Conservation (phyloP, 1,140 invertebrate genomes). For the Littorina saxatilis region DNA sequence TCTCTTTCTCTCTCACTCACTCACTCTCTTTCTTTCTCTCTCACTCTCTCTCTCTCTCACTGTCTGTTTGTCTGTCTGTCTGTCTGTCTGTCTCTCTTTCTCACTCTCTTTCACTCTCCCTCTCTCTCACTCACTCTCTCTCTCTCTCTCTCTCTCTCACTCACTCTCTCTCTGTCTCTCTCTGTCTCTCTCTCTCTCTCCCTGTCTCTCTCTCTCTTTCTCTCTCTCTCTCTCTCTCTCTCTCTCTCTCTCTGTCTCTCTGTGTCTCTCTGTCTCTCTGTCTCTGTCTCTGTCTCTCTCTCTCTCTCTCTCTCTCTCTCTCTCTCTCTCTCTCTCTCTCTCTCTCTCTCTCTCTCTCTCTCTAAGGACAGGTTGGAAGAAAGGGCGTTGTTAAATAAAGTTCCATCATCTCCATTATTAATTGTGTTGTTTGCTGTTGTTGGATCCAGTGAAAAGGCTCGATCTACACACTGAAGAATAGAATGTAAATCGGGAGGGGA, state of each 20-base stretch:
- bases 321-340: conserved; percentile 3
- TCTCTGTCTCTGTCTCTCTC: conserved; percentile 2
- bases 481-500: too few relatives aligned
- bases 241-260: background rate
- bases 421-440: too few relatives aligned
- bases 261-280: background rate
- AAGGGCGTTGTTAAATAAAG: background rate
- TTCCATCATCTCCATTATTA: background rate
- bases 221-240: background rate
- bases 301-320: too few relatives aligned
- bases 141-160: conserved; percentile 19
- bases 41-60: background rate
- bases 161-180: background rate
- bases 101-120: too few relatives aligned
- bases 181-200: background rate
- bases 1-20: conserved; percentile 1
- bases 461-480: too few relatives aligned
- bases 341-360: background rate
- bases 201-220: background rate
- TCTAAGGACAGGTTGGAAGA: too few relatives aligned
- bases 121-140: background rate
- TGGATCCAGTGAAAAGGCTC: too few relatives aligned
- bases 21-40: background rate
- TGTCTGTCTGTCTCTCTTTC: too few relatives aligned
- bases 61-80: too few relatives aligned